A percentile compares a stretch with the other conserved stretches of the same genome.
Evolutionary conservation across 2,888 invertebrate species (phyloP).

Genomic region (Tholera decimalis): DNA sequence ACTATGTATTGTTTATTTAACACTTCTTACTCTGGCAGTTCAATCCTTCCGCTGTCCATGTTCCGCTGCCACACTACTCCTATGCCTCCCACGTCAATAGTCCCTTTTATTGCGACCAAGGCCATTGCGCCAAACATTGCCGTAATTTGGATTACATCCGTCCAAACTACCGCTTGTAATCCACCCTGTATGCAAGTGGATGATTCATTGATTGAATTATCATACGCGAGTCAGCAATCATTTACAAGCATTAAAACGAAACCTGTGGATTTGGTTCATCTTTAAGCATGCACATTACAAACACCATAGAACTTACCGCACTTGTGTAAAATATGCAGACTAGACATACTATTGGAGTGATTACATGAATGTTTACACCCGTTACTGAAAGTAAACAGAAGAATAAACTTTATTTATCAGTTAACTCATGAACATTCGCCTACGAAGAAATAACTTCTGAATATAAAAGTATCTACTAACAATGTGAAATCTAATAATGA

Average conservation of each 20-base stretch:
- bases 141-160: constrained; percentile 95
- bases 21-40: constrained; percentile 92
- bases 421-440: background rate
- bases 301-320: constrained; percentile 91
- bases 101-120: constrained; percentile 94
- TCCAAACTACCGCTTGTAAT: constrained; percentile 96
- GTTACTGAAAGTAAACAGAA: constrained; percentile 92
- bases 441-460: background rate
- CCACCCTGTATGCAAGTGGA: constrained; percentile 92
- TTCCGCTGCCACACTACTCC: constrained; percentile 93
- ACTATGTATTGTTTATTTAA: background rate
- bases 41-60: constrained; percentile 93
- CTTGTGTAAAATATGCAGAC: constrained; percentile 97
- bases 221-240: constrained; percentile 18
- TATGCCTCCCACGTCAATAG: constrained; percentile 94
- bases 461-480: background rate
- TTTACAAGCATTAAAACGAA: background rate
- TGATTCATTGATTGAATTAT: constrained; percentile 17
- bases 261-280: too few species aligned
- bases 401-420: background rate
- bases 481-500: background rate
- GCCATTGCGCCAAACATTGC: constrained; percentile 95
- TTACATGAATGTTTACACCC: constrained; percentile 95
- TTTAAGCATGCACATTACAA: background rate
- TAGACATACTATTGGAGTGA: constrained; percentile 95